phyloP scores from a whole-genome alignment of 2,888 invertebrate genomes.

The Cryptophagus acutangulus region DNA sequence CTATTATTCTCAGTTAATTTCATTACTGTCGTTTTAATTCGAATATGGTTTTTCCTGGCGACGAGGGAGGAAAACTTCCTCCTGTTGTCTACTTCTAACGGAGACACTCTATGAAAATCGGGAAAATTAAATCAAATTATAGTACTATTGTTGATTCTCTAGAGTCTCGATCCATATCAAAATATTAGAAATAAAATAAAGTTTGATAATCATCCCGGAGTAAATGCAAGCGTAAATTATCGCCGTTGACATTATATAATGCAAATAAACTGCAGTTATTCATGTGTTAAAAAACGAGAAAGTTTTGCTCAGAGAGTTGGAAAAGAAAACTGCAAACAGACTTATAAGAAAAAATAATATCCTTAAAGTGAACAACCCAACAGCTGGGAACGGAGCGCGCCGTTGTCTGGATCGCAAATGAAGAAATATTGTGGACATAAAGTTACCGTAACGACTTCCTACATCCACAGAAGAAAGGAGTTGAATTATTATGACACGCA shows the following conservation, averaged over 20 bases:
- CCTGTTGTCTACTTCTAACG: no score
- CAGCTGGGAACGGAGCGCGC: slow-evolving; percentile 20
- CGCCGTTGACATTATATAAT: slow-evolving; percentile 4
- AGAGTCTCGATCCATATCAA: no score
- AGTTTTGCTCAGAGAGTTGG: slow-evolving; percentile 1
- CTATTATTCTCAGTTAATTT: no score
- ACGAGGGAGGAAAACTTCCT: no score
- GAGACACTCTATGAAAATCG: no score
- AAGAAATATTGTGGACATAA: slow-evolving; percentile 48
- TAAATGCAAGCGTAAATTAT: slow-evolving; percentile 4
- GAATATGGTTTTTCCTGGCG: no score
- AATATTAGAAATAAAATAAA: neutral
- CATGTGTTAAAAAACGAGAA: neutral
- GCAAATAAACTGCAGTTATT: slow-evolving; percentile 6
- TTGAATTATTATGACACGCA: slow-evolving; percentile 44
- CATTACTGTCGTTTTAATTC: no score
- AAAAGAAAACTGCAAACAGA: slow-evolving; percentile 2
- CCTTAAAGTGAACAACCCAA: slow-evolving; percentile 29
- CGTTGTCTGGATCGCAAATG: slow-evolving; percentile 39
- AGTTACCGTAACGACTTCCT: slow-evolving; percentile 44
- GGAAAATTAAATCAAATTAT: no score
- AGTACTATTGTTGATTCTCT: no score
- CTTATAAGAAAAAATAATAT: slow-evolving; percentile 29
- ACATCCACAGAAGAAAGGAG: slow-evolving; percentile 37
- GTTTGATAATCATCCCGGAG: no score